Conservation (phyloP, 2,113 vertebrate species). For the Carollia perspicillata region DNA sequence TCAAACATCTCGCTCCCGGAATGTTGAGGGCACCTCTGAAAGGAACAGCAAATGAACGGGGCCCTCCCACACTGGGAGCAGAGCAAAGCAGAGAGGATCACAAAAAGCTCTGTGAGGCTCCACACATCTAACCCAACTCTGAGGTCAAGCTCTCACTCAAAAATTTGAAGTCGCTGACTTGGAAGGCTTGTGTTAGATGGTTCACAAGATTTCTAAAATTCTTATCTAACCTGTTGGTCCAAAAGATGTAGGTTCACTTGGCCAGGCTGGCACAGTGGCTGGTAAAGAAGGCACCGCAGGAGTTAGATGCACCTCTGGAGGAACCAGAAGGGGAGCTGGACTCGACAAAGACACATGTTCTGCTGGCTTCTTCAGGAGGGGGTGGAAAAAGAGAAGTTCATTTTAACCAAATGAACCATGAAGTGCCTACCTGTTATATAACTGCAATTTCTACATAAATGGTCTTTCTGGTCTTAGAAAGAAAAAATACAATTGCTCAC, state of each 20-base stretch:
- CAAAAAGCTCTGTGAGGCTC: not conserved
- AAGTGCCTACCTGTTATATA: not conserved
- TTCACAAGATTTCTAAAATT: not conserved
- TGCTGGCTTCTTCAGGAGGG: slow-evolving; percentile 71
- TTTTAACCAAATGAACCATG: not conserved
- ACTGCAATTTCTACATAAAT: not conserved
- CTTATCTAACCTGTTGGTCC: slow-evolving; percentile 84
- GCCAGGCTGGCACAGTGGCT: slow-evolving; percentile 85
- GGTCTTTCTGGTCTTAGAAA: not conserved
- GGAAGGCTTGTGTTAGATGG: not conserved
- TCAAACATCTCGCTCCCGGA: not conserved
- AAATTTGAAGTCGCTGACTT: not conserved
- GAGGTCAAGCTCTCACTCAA: not conserved
- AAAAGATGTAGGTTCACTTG: slow-evolving; percentile 81
- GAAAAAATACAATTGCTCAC: not conserved
- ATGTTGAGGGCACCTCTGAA: not conserved
- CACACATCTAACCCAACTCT: not conserved
- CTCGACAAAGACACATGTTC: slow-evolving; percentile 75
- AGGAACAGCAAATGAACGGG: not conserved
- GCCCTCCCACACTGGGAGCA: not conserved
- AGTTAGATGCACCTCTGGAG: slow-evolving; percentile 85
- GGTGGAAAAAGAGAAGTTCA: not conserved
- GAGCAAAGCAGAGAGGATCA: not conserved
- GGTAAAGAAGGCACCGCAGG: slow-evolving; percentile 87
- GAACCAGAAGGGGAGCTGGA: slow-evolving; percentile 79